phyloP scores from a whole-genome alignment of 2,113 vertebrate genomes.

The Callipepla squamata region DNA sequence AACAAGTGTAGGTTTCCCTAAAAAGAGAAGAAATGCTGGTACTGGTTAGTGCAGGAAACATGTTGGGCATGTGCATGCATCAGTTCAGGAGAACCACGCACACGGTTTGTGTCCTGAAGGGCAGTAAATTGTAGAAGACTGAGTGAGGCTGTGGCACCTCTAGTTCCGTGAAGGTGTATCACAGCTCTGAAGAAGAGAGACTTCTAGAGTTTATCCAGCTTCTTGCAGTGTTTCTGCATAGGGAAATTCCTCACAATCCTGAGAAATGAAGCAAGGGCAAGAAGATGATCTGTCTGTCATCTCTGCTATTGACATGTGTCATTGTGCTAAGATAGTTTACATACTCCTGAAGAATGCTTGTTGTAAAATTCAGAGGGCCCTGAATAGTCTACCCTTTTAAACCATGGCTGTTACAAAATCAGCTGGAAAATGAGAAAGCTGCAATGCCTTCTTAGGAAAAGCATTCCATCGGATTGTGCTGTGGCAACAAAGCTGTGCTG shows the following conservation, averaged over 20 bases:
- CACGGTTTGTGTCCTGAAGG: neutral
- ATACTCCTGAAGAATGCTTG: neutral
- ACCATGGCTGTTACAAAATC: neutral
- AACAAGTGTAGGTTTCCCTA: neutral
- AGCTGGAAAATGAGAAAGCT: neutral
- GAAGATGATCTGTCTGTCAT: neutral
- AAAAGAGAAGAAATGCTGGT: neutral
- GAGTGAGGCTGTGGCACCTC: neutral
- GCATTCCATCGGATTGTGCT: neutral
- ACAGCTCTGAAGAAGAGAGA: neutral
- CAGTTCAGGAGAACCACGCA: neutral
- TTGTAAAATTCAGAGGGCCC: slow-evolving; percentile 15
- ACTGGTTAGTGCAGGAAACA: neutral
- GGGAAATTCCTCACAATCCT: neutral
- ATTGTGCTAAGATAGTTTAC: neutral
- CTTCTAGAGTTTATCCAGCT: neutral
- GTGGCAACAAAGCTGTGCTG: neutral
- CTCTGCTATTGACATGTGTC: neutral
- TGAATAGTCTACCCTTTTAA: neutral
- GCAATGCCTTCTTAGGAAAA: neutral
- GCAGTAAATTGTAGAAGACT: neutral
- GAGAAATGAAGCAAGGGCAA: neutral
- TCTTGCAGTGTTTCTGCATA: neutral
- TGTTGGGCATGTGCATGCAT: neutral
- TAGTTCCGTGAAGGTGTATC: neutral